These are phyloP conservation scores for Porites australiensis DNA, from an alignment of 64 coral and sea anemone genomes.

Conservation along the genomic window DNA sequence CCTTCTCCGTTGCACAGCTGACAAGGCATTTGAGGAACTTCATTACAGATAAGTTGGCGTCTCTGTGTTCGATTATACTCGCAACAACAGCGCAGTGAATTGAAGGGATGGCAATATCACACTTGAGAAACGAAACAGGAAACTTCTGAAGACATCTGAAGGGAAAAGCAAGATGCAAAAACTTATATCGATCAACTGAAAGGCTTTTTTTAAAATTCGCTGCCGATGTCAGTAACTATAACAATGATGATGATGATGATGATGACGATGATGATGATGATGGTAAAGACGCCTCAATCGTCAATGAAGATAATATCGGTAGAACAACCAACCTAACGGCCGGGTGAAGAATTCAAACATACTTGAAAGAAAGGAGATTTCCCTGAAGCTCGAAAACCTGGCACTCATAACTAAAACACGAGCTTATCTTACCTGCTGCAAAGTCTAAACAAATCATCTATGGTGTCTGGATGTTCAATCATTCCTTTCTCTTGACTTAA, in stretches of 20 bases:
- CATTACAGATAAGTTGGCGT: constrained; percentile 96
- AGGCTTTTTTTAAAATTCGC: not conserved
- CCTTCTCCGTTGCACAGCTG: constrained; percentile 63
- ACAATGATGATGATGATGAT: too few relatives aligned
- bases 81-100: constrained; percentile 91
- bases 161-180: not conserved
- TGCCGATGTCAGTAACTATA: not conserved
- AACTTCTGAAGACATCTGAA: constrained; percentile 93
- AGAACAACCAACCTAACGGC: too few relatives aligned
- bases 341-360: too few relatives aligned
- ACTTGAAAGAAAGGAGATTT: too few relatives aligned
- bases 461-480: constrained; percentile 87
- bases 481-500: constrained; percentile 78
- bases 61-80: constrained; percentile 84
- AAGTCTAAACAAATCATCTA: constrained; percentile 95
- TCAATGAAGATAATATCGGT: not conserved
- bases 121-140: constrained; percentile 83
- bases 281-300: too few relatives aligned
- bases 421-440: constrained; percentile 66
- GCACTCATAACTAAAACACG: too few relatives aligned
- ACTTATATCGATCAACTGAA: not conserved
- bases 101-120: constrained; percentile 67
- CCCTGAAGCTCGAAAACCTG: too few relatives aligned
- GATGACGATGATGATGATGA: too few relatives aligned
- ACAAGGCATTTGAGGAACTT: constrained; percentile 89